Conservation (phyloP, 2,797 vertebrate genomes). For the Garrulus glandarius region DNA sequence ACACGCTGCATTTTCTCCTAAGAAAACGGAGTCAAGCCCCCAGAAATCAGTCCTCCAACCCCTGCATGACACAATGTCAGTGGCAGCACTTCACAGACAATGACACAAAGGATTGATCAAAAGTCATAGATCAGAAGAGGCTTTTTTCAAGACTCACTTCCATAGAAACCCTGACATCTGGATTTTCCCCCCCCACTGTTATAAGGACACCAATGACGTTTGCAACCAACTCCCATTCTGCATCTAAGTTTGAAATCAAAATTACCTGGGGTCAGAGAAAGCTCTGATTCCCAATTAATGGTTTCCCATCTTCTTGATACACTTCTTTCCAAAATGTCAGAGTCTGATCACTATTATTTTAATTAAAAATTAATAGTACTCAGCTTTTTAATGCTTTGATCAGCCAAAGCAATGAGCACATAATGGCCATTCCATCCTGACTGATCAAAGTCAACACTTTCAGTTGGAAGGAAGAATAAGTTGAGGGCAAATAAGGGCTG, state of each 20-base stretch:
- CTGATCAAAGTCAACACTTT: not conserved
- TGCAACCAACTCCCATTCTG: not conserved
- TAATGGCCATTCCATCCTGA: not conserved
- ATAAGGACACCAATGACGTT: not conserved
- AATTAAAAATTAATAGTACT: not conserved
- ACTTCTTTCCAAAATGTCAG: not conserved
- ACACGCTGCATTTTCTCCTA: not conserved
- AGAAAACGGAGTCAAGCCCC: not conserved
- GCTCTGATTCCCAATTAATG: not conserved
- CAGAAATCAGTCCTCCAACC: not conserved
- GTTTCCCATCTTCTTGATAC: not conserved
- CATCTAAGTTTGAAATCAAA: not conserved
- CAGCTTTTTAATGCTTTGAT: not conserved
- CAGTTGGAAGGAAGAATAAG: not conserved
- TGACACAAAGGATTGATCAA: fast-evolving
- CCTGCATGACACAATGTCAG: not conserved
- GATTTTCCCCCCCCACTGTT: not conserved
- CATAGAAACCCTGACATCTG: not conserved
- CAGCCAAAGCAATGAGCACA: not conserved
- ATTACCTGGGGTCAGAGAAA: not conserved
- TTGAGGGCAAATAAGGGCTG: not conserved
- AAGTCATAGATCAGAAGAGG: not conserved
- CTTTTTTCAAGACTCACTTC: not conserved
- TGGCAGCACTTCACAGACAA: not conserved
- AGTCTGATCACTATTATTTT: not conserved